Percentiles rank a stretch among this genome's conserved stretches.
Evolutionary conservation across 1,140 invertebrate genomes (phyloP).

Genomic region (Leptestheria dahalacensis): DNA sequence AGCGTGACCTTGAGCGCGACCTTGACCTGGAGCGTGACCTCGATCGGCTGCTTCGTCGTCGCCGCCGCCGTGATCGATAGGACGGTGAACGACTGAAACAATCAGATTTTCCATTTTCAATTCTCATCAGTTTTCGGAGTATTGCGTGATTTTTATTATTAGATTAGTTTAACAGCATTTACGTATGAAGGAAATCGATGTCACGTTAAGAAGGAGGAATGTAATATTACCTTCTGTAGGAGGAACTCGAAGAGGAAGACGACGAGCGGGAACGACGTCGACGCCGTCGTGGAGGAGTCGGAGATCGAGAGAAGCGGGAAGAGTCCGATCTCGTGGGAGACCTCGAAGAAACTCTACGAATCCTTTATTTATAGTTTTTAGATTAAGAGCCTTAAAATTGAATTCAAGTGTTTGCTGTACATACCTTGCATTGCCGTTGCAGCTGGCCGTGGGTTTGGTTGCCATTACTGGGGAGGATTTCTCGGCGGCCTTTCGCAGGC

Average conservation of each 20-base stretch:
- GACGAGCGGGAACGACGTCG: not conserved
- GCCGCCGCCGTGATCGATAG: not conserved
- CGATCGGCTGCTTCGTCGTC: not conserved
- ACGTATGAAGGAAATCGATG: not conserved
- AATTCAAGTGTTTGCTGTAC: not conserved
- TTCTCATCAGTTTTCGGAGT: no score
- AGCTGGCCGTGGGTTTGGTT: not conserved
- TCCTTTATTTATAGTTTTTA: not conserved
- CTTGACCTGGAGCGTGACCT: constrained; percentile 2
- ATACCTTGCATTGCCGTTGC: not conserved
- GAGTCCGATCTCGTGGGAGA: constrained; percentile 10
- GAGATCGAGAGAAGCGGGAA: not conserved
- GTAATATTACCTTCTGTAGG: not conserved
- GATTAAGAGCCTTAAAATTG: not conserved
- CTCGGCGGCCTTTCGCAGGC: not conserved
- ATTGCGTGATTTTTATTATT: no score
- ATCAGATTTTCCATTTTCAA: not conserved
- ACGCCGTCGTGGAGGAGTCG: not conserved
- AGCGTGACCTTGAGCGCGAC: not conserved
- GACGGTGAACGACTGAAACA: not conserved
- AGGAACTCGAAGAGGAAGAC: not conserved
- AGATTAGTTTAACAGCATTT: no score
- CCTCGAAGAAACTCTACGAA: not conserved
- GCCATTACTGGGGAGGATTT: not conserved
- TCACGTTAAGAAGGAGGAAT: no score